Evolutionary conservation across 2,113 vertebrate species (phyloP), one percentile per base, ranked within the genome.

Genomic region (Lepus americanus): DNA sequence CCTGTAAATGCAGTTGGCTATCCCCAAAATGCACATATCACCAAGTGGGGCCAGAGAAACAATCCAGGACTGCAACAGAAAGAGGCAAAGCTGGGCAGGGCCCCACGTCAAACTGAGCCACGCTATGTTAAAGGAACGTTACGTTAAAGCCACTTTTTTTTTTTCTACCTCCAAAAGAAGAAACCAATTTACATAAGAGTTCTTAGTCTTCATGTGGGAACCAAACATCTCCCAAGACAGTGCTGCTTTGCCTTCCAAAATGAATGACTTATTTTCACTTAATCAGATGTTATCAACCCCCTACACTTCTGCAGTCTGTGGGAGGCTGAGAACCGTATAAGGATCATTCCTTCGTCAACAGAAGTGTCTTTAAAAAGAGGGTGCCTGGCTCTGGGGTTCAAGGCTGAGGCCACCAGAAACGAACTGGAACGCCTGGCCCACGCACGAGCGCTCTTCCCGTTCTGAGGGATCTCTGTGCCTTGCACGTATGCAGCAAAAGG

Each of bases 401-500:
- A 20, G 64, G 33, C 72, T 49, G 6, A 69, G 78, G 73, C 25
- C 59, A 80, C 11, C 23, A 63, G 61, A 39, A 19, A 66, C 3
- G 4, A n/a, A 36, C 49, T 89, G 78, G 27, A 9, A 3, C 55
- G 1, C 11, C 5, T 0, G 4, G 53, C 31, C n/a, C 77, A 53
- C 13, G 16, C 2, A 23, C 90, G 92, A 94, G 91, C 91, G 90
- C 97, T 97, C 81, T 97, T 98, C 97, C 97, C 90, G 92, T 70
- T 83, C 36, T 22, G 61, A 86, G n/a, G 49, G 64, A 44, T 44
- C 72, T 19, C 2, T 23, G 25, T n/a, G 9, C 63, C 39, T 73
- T n/a, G n/a, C 55, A 63, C 51, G 79, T 19, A 77, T 19, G 13
- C 77, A 61, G 22, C 72, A 22, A 27, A 63, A 29, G 36, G 9